These are phyloP conservation scores for Oreochromis mossambicus DNA, from an alignment of 2,797 vertebrate genomes.

Conservation along the genomic window DNA sequence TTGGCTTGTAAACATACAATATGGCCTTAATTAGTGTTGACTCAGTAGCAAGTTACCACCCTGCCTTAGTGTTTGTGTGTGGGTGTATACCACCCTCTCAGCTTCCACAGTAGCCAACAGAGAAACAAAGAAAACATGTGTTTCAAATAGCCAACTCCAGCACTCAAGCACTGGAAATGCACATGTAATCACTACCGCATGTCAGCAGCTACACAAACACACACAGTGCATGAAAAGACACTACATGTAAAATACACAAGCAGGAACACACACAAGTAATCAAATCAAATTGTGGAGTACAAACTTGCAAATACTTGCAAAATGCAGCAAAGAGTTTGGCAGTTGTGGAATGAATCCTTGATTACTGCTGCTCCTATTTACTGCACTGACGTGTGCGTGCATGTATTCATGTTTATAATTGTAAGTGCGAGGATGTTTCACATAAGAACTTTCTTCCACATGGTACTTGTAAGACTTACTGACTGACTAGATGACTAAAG, in stretches of 20 bases:
- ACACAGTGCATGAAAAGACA: constrained; percentile 3
- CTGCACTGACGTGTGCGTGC: background rate
- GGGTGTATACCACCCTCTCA: constrained; percentile 61
- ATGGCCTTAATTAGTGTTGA: constrained; percentile 68
- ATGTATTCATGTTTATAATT: background rate
- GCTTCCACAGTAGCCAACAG: constrained; percentile 68
- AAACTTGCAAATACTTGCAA: constrained; percentile 14
- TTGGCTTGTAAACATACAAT: constrained; percentile 57
- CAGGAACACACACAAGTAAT: constrained; percentile 27
- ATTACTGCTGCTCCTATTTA: constrained; percentile 10
- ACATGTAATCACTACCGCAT: constrained; percentile 65
- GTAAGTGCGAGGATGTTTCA: background rate
- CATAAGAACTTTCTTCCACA: constrained; percentile 5
- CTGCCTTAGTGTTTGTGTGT: constrained; percentile 46
- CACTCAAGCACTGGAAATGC: constrained; percentile 50
- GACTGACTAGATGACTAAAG: constrained; percentile 4
- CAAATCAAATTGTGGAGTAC: constrained; percentile 16
- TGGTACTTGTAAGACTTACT: constrained; percentile 13
- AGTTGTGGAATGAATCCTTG: constrained; percentile 8
- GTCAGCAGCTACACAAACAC: constrained; percentile 43
- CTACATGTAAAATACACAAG: background rate
- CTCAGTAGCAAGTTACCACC: constrained; percentile 63
- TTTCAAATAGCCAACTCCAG: constrained; percentile 57
- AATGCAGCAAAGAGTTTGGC: background rate
- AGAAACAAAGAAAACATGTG: constrained; percentile 69